Evolutionary conservation across 2,113 vertebrate species (phyloP).

Genomic region (Tichodroma muraria): DNA sequence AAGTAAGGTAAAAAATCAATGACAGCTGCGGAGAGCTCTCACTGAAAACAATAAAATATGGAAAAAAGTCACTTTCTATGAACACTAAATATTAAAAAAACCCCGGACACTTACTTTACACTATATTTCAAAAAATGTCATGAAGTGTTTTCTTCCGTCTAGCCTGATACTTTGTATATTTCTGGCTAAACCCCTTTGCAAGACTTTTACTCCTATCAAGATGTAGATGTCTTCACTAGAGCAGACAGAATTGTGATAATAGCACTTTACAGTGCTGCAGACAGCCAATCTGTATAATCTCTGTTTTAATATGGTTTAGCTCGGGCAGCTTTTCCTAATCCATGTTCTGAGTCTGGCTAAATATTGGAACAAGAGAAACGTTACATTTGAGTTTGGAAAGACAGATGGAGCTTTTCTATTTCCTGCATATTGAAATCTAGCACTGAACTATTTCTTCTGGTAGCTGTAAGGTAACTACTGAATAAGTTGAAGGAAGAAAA

Average conservation of each 20-base stretch:
- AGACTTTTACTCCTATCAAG: not conserved
- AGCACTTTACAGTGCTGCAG: not conserved
- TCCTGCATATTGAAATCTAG: not conserved
- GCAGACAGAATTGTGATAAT: not conserved
- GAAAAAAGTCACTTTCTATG: not conserved
- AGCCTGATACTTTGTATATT: not conserved
- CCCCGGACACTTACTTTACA: not conserved
- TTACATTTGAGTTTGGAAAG: not conserved
- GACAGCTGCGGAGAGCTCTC: not conserved
- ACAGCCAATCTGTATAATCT: not conserved
- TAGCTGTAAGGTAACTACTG: not conserved
- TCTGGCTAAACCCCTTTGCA: not conserved
- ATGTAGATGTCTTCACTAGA: not conserved
- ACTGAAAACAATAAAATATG: not conserved
- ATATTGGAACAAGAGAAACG: not conserved
- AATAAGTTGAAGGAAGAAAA: not conserved
- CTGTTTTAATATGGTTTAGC: not conserved
- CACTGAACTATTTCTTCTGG: not conserved
- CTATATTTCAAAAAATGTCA: not conserved
- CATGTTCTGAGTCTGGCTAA: not conserved
- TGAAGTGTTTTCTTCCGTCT: not conserved
- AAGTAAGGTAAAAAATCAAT: not conserved
- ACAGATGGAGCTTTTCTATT: not conserved
- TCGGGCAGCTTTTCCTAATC: not conserved
- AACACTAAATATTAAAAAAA: not conserved